Evolutionary conservation across 1,140 invertebrate genomes (phyloP).

Genomic region (Macrocentrus cingulum): DNA sequence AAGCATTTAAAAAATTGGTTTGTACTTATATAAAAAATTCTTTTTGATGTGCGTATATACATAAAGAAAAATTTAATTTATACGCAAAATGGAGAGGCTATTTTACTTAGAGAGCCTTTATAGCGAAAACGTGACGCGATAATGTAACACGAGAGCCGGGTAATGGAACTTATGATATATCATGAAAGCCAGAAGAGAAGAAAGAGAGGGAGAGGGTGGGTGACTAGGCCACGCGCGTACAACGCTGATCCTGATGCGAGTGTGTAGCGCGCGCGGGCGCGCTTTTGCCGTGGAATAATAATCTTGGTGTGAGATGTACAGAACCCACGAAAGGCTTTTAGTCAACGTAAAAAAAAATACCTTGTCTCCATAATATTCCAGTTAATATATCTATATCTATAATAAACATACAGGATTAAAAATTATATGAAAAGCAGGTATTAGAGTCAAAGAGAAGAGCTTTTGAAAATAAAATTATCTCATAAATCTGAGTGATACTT

Average conservation of each 20-base stretch:
- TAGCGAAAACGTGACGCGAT: slow-evolving; percentile 42
- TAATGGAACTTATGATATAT: slow-evolving; percentile 48
- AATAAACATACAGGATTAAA: no score
- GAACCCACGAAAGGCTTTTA: slow-evolving; percentile 29
- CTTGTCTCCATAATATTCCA: no score
- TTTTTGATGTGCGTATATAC: slow-evolving; percentile 2
- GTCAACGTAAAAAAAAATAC: slow-evolving; percentile 2
- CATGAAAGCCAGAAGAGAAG: no score
- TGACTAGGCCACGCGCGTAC: slow-evolving; percentile 15
- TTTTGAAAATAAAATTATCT: no score
- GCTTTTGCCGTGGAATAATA: not conserved
- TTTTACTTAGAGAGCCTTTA: slow-evolving; percentile 40
- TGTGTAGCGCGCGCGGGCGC: not conserved
- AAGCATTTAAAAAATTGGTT: no score
- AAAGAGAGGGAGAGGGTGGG: no score
- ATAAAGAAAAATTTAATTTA: slow-evolving; percentile 17
- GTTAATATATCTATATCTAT: no score
- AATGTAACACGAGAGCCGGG: slow-evolving; percentile 39
- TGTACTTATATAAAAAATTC: no score
- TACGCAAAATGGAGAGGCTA: slow-evolving; percentile 30
- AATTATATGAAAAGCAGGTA: no score
- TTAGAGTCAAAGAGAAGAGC: no score
- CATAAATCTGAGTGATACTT: no score
- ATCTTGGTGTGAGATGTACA: slow-evolving; percentile 11
- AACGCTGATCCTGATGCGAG: slow-evolving; percentile 14